phyloP scores from a whole-genome alignment of 2,888 invertebrate genomes.

The Periphyllus acericola region DNA sequence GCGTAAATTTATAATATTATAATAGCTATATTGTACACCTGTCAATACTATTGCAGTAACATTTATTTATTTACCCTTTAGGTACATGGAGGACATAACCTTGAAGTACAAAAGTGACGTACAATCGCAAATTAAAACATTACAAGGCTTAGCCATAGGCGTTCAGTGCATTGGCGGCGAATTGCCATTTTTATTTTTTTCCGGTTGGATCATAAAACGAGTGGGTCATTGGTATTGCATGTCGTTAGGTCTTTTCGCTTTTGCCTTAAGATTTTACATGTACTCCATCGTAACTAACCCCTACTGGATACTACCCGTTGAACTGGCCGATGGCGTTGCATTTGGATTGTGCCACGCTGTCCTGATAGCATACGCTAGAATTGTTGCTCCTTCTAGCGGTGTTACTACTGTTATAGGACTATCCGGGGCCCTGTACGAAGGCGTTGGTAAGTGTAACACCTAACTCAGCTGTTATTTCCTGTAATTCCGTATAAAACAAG shows the following conservation, averaged over 20 bases:
- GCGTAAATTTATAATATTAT: too few relatives aligned
- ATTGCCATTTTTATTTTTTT: conserved; percentile 86
- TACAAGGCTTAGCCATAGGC: conserved; percentile 80
- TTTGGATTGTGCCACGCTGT: conserved; percentile 89
- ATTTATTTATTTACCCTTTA: conserved; percentile 58
- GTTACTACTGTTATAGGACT: conserved; percentile 89
- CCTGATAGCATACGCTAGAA: conserved; percentile 87
- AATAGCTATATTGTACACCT: too few relatives aligned
- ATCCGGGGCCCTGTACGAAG: conserved; percentile 88
- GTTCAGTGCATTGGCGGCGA: conserved; percentile 85
- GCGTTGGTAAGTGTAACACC: conserved; percentile 71
- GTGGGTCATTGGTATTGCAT: conserved; percentile 85
- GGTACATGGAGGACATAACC: conserved; percentile 76
- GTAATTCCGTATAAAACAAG: neutral
- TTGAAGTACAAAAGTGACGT: conserved; percentile 67
- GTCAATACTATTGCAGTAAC: neutral
- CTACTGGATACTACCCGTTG: conserved; percentile 87
- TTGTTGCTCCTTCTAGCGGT: conserved; percentile 83
- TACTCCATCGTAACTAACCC: conserved; percentile 84
- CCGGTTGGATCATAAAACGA: conserved; percentile 80
- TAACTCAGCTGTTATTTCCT: too few relatives aligned
- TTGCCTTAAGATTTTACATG: conserved; percentile 81
- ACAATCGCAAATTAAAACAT: conserved; percentile 74
- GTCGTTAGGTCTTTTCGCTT: conserved; percentile 82
- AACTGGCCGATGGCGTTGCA: conserved; percentile 86